Evolutionary conservation across 2,888 invertebrate genomes (phyloP), one percentile per base, ranked within the genome.

Genomic region (Kryphioiulus occultus): DNA sequence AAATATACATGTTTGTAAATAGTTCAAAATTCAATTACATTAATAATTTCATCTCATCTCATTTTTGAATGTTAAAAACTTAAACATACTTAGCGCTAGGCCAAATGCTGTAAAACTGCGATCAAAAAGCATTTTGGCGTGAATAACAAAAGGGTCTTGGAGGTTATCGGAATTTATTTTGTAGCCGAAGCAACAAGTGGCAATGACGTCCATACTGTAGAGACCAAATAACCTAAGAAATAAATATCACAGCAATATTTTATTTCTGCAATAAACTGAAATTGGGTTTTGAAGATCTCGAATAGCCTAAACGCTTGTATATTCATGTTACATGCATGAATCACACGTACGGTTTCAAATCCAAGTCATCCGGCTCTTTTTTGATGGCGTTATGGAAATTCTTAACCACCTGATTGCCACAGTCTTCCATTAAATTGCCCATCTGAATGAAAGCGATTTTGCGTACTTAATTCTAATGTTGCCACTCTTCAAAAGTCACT

Each of bases 361-460:
- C 86, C 30, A 86, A 47, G 30, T 59, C 59, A 47, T 85, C 10
- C 26, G 39, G 39, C 44, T 85, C 39, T 17, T 35, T 53, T 17
- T 10, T n/a, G n/a, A 82, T 78, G 68, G 32, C 78, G 22, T 87
- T 78, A 12, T 59, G 26, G n/a, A 35, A 78, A 82, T 78, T 87
- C 30, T 30, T 35, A 1, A n/a, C 89, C 89, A 85, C 89, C 88
- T 85, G 88, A 47, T 87, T 88, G 53, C 88, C 89, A 89, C 39
- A 90, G 89, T 88, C 89, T 89, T 78, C 89, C 86, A 85, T 89
- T 88, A 85, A 59, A 59, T 30, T 68, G 17, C 32, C 35, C 59
- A 86, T 85, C 89, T 88, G n/a, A 78, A 78, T 22, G 78, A 30
- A 44, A 30, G 30, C 0, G 7, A 32, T 10, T 44, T 47, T n/a